phyloP scores from a whole-genome alignment of 2,888 invertebrate species.

The Pterostichus madidus region DNA sequence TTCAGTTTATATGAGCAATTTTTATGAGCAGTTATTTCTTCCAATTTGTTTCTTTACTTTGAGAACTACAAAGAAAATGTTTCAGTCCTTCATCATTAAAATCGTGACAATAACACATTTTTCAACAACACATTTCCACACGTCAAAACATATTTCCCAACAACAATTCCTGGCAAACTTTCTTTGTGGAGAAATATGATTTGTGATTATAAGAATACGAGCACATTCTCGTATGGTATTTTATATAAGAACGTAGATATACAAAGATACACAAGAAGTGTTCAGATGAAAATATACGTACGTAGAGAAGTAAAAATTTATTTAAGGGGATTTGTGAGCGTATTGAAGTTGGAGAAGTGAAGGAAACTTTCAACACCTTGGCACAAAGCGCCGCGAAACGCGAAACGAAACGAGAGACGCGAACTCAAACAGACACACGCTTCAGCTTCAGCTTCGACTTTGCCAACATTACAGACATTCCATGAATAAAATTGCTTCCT shows the following conservation, averaged over 20 bases:
- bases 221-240: not conserved
- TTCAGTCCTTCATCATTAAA: slow-evolving; percentile 17
- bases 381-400: slow-evolving; percentile 42
- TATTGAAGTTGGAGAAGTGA: slow-evolving; percentile 49
- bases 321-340: slow-evolving; percentile 55
- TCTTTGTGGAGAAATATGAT: slow-evolving; percentile 2
- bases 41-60: too few species aligned
- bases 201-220: not conserved
- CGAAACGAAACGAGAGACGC: slow-evolving; percentile 12
- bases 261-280: slow-evolving; percentile 28
- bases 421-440: slow-evolving; percentile 52
- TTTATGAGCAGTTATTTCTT: too few species aligned
- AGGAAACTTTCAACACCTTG: slow-evolving; percentile 60
- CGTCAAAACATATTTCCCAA: slow-evolving; percentile 16
- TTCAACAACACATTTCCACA: slow-evolving; percentile 18
- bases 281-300: slow-evolving; percentile 47
- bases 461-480: slow-evolving; percentile 54
- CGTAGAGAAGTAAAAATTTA: slow-evolving; percentile 62
- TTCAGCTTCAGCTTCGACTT: slow-evolving; percentile 45
- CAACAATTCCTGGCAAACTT: slow-evolving; percentile 11
- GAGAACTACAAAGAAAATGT: not conserved
- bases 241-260: not conserved
- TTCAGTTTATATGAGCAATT: not conserved
- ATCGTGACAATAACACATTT: slow-evolving; percentile 1
- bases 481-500: slow-evolving; percentile 61